Evolutionary conservation across 1,140 invertebrate species (phyloP), one percentile per base, ranked within the genome.

Genomic region (Drosophila athabasca): DNA sequence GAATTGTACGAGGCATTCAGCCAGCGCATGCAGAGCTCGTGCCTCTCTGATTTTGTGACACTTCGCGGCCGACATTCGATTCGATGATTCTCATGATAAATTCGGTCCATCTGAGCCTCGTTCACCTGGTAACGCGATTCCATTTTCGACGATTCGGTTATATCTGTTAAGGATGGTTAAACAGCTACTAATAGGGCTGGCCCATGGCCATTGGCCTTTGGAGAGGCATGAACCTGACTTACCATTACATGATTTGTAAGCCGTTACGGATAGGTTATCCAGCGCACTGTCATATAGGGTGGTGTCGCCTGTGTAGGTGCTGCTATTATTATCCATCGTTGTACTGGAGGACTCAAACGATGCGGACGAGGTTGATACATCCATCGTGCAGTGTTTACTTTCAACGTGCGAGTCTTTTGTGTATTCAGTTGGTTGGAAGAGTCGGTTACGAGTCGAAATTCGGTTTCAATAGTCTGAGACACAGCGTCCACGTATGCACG

Each of bases 201-300:
- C 65, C 55, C 49, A 24, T 31, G 31, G 45, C 46, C 57, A 53
- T 5, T 5, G 24, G 24, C 46, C 57, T 53, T 5, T 5, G 24
- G 24, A 26, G 3, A 26, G 24, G 24, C 11, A 46, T 39, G 0
- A 17, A 4, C 15, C 15, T 9, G 43, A 76, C 79, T 77, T 62
- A 91, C 90, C 90, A 76, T 84, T 89, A 53, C 87, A 91, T 13
- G 90, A 79, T 54, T 69, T 75, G 66, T 79, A 91, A n/a, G 70
- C 62, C 29, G 87, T 76, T 22, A 66, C 67, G n/a, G 83, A 87
- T 22, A 87, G 39, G 50, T 85, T 78, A 44, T 91, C 90, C 69
- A 91, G 53, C 4, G 90, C 90, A 43, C 85, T 90, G 17, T 82
- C 78, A 49, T 91, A 91, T 6, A 91, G 60, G 8, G 82, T 88